Percentiles rank a stretch among this genome's conserved stretches.
phyloP scores from a whole-genome alignment of 2,797 vertebrate species.

The Telmatherina bonti region DNA sequence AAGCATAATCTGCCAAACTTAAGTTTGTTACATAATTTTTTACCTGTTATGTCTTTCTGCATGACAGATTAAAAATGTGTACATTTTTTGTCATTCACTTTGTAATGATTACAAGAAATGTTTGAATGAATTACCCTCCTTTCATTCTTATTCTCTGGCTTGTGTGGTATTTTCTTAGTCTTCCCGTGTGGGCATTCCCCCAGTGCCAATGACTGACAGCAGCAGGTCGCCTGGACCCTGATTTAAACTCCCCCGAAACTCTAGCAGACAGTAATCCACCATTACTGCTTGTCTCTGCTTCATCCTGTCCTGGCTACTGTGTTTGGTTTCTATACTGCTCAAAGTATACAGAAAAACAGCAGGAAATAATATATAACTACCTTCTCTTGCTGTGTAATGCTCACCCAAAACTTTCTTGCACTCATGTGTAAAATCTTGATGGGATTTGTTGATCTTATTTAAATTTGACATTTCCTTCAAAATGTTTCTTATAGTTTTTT shows the following conservation, averaged over 20 bases:
- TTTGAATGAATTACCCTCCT: neutral
- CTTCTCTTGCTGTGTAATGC: neutral
- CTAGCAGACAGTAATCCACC: conserved; percentile 75
- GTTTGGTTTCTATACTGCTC: conserved; percentile 44
- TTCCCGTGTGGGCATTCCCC: conserved; percentile 59
- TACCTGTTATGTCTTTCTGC: neutral
- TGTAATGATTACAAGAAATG: neutral
- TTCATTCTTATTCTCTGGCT: conserved; percentile 38
- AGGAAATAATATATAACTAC: neutral
- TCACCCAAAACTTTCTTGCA: conserved; percentile 4
- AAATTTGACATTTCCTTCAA: neutral
- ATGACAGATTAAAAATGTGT: neutral
- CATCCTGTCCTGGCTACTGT: conserved; percentile 55
- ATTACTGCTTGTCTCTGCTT: conserved; percentile 46
- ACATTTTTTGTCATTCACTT: neutral
- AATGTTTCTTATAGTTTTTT: neutral
- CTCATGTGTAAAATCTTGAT: neutral
- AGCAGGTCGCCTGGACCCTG: conserved; percentile 77
- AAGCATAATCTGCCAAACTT: conserved; percentile 9
- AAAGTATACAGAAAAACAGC: conserved; percentile 2
- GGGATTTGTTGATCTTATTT: too few species aligned
- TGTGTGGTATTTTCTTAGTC: conserved; percentile 41
- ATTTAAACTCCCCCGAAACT: conserved; percentile 83
- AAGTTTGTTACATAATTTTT: neutral
- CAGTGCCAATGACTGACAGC: conserved; percentile 81